Percentiles rank a stretch among this genome's conserved stretches.
Conservation (phyloP, 2,797 vertebrate species). For the Streptopelia turtur region DNA sequence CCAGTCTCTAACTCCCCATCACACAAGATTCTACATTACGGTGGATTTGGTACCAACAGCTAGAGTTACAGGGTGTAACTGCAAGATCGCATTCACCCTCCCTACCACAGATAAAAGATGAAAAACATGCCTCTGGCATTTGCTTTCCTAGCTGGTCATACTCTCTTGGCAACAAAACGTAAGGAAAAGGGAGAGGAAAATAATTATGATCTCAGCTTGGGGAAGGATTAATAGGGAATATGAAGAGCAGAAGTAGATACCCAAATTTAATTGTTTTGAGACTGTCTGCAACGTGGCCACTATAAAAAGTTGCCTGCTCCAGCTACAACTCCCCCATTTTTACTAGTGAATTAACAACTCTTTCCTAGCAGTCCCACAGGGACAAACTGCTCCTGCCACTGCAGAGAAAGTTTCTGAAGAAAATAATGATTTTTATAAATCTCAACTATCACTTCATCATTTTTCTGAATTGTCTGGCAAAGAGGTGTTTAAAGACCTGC, state of each 20-base stretch:
- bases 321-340: not conserved
- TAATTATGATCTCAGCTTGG: not conserved
- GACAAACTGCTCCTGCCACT: not conserved
- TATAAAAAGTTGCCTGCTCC: not conserved
- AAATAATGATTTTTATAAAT: slow-evolving; percentile 6
- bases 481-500: slow-evolving; percentile 5
- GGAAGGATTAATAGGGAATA: not conserved
- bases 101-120: not conserved
- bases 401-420: not conserved
- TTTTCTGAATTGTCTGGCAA: slow-evolving; percentile 23
- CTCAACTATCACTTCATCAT: slow-evolving; percentile 2
- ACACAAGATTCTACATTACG: accelerated
- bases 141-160: not conserved
- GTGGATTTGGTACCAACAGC: not conserved
- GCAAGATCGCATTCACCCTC: not conserved
- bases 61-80: not conserved
- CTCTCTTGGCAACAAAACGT: not conserved
- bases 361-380: not conserved
- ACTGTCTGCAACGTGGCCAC: accelerated
- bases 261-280: not conserved
- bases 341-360: not conserved
- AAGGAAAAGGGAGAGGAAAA: not conserved
- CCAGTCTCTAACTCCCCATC: not conserved
- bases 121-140: not conserved
- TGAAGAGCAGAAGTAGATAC: not conserved